These are phyloP conservation scores for Cephalotes varians DNA, from an alignment of 2,888 invertebrate genomes.

Conservation along the genomic window DNA sequence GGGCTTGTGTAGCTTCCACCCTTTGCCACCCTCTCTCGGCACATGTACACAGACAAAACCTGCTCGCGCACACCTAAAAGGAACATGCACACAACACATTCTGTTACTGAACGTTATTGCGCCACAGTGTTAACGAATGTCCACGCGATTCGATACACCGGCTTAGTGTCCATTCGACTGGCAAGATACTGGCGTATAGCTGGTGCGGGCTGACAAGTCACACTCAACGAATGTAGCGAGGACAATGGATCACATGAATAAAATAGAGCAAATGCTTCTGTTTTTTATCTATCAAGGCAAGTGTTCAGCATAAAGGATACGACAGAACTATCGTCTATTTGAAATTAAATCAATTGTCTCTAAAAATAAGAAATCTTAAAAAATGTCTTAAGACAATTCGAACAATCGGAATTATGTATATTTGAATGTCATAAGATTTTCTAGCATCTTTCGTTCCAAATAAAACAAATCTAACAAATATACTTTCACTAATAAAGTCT, in stretches of 20 bases:
- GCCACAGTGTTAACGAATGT: slow-evolving; percentile 53
- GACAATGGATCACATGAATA: slow-evolving; percentile 31
- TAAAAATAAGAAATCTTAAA: not conserved
- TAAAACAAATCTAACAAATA: not conserved
- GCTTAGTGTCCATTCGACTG: slow-evolving; percentile 45
- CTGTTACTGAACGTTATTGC: slow-evolving; percentile 45
- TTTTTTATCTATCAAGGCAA: not conserved
- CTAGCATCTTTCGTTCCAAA: not conserved
- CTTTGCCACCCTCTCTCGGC: slow-evolving; percentile 60
- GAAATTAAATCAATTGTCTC: not conserved
- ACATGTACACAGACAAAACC: slow-evolving; percentile 52
- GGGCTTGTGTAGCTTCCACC: slow-evolving; percentile 72
- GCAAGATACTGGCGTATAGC: slow-evolving; percentile 38
- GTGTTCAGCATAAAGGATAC: not conserved
- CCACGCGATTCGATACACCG: slow-evolving; percentile 54
- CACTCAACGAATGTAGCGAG: slow-evolving; percentile 16
- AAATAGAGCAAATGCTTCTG: slow-evolving; percentile 18
- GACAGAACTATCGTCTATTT: not conserved
- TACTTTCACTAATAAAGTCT: not conserved
- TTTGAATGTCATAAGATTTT: not conserved
- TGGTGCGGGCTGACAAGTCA: slow-evolving; percentile 30
- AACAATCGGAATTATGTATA: not conserved
- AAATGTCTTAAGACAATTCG: not conserved
- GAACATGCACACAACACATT: slow-evolving; percentile 32
- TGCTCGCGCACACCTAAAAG: slow-evolving; percentile 45